These are phyloP conservation scores for Caranx ignobilis DNA, from an alignment of 2,113 vertebrate species.

Conservation along the genomic window DNA sequence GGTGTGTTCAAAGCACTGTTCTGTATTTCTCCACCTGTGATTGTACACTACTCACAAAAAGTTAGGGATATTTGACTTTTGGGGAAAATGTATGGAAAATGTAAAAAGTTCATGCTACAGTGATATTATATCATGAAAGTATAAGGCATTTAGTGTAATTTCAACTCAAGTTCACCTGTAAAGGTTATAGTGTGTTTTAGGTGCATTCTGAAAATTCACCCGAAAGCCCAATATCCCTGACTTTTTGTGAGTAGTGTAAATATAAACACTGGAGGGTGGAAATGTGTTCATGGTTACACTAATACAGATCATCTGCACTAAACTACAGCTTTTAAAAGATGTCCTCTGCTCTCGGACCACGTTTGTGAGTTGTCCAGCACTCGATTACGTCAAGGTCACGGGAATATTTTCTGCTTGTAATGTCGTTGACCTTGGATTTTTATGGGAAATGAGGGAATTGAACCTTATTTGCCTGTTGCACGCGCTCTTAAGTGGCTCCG, in stretches of 20 bases:
- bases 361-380: constrained; percentile 9
- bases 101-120: too few species aligned
- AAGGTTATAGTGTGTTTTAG: too few species aligned
- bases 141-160: too few species aligned
- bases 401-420: constrained; percentile 45
- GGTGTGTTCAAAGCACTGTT: constrained; percentile 23
- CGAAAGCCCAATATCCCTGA: too few species aligned
- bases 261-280: constrained; percentile 27
- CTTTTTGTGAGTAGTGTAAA: too few species aligned
- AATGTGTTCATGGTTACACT: constrained; percentile 44
- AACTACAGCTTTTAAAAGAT: not conserved
- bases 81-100: too few species aligned
- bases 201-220: too few species aligned
- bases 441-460: constrained; percentile 39
- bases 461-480: constrained; percentile 22
- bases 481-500: constrained; percentile 33
- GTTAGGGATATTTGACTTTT: too few species aligned
- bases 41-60: not conserved
- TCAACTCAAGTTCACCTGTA: too few species aligned
- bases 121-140: too few species aligned
- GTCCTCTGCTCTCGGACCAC: not conserved
- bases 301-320: constrained; percentile 33
- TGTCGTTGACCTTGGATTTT: constrained; percentile 33
- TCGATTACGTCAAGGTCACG: constrained; percentile 23
- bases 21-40: constrained; percentile 19